These are phyloP conservation scores for Epinotia bilunana DNA, from an alignment of 2,888 invertebrate species.

Conservation along the genomic window DNA sequence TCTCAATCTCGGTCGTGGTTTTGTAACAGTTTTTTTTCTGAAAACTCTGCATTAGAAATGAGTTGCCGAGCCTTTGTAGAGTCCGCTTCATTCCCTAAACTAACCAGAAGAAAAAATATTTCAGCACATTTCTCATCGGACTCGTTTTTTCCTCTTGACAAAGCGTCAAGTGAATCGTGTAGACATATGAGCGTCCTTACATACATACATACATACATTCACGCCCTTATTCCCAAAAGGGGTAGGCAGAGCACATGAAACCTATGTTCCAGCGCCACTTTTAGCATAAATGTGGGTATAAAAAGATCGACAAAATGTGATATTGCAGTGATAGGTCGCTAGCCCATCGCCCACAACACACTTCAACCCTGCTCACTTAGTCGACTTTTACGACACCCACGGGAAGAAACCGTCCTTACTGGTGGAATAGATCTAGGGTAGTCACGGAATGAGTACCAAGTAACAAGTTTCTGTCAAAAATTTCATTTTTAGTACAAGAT, in stretches of 20 bases:
- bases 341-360: too few relatives aligned
- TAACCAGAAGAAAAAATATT: conserved; percentile 80
- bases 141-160: conserved; percentile 74
- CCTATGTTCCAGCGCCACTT: too few relatives aligned
- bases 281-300: too few relatives aligned
- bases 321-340: too few relatives aligned
- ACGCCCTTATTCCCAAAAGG: too few relatives aligned
- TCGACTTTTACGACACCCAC: too few relatives aligned
- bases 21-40: conserved; percentile 55
- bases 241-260: too few relatives aligned
- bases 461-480: too few relatives aligned
- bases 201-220: too few relatives aligned
- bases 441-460: conserved; percentile 65
- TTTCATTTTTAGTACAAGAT: too few relatives aligned
- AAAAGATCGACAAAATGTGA: too few relatives aligned
- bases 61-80: conserved; percentile 65
- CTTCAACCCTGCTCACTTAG: too few relatives aligned
- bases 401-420: conserved; percentile 76
- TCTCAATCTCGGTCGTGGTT: conserved; percentile 1
- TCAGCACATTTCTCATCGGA: conserved; percentile 77
- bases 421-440: conserved; percentile 72
- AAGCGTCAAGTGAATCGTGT: conserved; percentile 73
- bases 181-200: conserved; percentile 61
- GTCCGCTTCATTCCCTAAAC: conserved; percentile 72
- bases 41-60: conserved; percentile 76